These are phyloP conservation scores for Phalacrocorax aristotelis DNA, from an alignment of 2,113 vertebrate species.

Conservation along the genomic window DNA sequence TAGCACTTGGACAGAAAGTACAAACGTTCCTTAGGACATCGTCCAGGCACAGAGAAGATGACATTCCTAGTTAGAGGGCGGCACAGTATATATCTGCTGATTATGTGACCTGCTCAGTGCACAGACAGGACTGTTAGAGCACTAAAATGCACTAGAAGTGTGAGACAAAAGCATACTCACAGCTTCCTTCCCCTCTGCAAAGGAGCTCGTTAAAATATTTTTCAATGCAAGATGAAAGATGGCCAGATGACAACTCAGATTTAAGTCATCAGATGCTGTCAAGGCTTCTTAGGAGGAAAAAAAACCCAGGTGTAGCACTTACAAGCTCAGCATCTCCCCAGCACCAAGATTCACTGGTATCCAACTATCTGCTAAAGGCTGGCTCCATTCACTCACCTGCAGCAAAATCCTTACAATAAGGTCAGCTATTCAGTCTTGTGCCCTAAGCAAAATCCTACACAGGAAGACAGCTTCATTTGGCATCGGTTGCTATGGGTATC, in stretches of 20 bases:
- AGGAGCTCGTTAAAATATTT: background rate
- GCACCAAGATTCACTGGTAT: background rate
- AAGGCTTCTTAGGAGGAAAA: background rate
- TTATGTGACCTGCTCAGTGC: background rate
- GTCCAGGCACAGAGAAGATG: background rate
- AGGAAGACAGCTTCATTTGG: background rate
- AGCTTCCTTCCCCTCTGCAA: background rate
- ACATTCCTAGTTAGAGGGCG: background rate
- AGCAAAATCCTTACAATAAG: background rate
- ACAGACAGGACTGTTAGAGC: background rate
- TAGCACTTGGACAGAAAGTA: background rate
- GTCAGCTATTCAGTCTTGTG: background rate
- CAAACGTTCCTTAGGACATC: background rate
- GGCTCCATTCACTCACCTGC: background rate
- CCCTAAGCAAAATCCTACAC: background rate
- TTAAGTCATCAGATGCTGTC: background rate
- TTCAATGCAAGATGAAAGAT: background rate
- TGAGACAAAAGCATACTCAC: background rate
- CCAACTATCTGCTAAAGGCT: background rate
- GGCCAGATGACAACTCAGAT: background rate
- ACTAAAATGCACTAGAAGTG: background rate
- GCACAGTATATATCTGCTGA: rapidly evolving
- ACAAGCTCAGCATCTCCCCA: background rate
- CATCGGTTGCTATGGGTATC: background rate
- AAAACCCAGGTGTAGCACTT: background rate